Percentiles rank a stretch among this genome's conserved stretches.
phyloP scores from a whole-genome alignment of 2,113 vertebrate genomes.

The Zapus hudsonius region DNA sequence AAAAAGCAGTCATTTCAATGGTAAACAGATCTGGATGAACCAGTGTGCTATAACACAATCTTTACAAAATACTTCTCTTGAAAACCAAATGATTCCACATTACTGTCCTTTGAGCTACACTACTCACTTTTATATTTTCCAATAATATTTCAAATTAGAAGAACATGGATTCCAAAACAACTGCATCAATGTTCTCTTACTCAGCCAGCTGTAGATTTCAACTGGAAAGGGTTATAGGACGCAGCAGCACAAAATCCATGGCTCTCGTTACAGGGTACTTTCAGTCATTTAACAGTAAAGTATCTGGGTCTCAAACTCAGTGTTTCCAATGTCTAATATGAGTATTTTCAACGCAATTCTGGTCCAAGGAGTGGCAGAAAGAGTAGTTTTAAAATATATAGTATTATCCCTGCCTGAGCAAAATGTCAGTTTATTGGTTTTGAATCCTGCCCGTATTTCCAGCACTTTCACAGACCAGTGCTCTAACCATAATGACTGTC shows the following conservation, averaged over 20 bases:
- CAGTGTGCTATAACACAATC: conserved; percentile 65
- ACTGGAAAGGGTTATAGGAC: conserved; percentile 28
- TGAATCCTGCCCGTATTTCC: conserved; percentile 38
- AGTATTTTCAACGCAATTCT: conserved; percentile 44
- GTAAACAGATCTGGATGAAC: conserved; percentile 75
- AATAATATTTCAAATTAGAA: conserved; percentile 59
- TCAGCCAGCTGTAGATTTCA: conserved; percentile 9
- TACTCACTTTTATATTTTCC: conserved; percentile 68
- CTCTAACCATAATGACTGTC: not conserved
- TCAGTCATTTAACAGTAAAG: conserved; percentile 56
- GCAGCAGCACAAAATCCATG: not conserved
- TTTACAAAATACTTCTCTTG: conserved; percentile 72
- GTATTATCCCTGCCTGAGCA: not conserved
- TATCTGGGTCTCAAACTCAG: conserved; percentile 23
- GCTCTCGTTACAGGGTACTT: conserved; percentile 49
- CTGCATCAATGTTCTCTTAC: conserved; percentile 55
- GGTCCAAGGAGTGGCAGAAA: not conserved
- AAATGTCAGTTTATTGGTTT: not conserved
- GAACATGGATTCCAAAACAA: conserved; percentile 1
- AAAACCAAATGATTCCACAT: conserved; percentile 72
- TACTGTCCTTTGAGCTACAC: conserved; percentile 65
- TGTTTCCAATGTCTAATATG: conserved; percentile 16
- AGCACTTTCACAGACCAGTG: conserved; percentile 8
- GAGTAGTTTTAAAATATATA: conserved; percentile 9
- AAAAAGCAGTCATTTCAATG: conserved; percentile 77